Evolutionary conservation across 2,888 invertebrate genomes (phyloP).

Genomic region (Catonia carolina): DNA sequence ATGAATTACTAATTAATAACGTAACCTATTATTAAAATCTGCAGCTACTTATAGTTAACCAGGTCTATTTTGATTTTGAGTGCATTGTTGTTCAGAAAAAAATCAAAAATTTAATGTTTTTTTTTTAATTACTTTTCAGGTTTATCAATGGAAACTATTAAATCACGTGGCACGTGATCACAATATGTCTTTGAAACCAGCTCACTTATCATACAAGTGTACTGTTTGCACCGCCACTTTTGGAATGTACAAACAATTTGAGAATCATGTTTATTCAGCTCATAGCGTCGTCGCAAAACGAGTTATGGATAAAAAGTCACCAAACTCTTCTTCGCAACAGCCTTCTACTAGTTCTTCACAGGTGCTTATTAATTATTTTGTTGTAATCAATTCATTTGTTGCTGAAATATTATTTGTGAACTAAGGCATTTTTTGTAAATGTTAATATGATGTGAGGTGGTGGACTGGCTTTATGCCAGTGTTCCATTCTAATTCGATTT

Average conservation of each 20-base stretch:
- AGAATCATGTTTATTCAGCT: constrained; percentile 88
- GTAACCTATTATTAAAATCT: too few relatives aligned
- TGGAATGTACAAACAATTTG: constrained; percentile 91
- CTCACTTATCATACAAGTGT: constrained; percentile 90
- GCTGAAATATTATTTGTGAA: constrained; percentile 1
- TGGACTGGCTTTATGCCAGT: too few relatives aligned
- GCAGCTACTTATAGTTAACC: too few relatives aligned
- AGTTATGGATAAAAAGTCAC: constrained; percentile 68
- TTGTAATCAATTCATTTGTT: constrained; percentile 9
- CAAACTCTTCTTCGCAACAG: constrained; percentile 42
- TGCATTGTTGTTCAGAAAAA: too few relatives aligned
- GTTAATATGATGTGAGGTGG: constrained; percentile 12
- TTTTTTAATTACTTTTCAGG: too few relatives aligned
- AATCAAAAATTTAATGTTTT: too few relatives aligned
- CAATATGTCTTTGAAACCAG: constrained; percentile 84
- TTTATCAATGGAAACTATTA: constrained; percentile 87
- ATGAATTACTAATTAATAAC: too few relatives aligned
- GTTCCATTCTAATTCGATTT: too few relatives aligned
- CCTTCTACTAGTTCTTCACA: constrained; percentile 37
- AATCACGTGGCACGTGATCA: constrained; percentile 90
- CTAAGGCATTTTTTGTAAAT: not conserved
- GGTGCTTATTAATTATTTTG: constrained; percentile 26
- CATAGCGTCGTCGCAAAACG: constrained; percentile 86
- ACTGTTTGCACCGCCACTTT: constrained; percentile 92
- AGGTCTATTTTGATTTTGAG: too few relatives aligned